Evolutionary conservation across 2,888 invertebrate species (phyloP), one percentile per base, ranked within the genome.

Genomic region (Mactromeris polynyma): DNA sequence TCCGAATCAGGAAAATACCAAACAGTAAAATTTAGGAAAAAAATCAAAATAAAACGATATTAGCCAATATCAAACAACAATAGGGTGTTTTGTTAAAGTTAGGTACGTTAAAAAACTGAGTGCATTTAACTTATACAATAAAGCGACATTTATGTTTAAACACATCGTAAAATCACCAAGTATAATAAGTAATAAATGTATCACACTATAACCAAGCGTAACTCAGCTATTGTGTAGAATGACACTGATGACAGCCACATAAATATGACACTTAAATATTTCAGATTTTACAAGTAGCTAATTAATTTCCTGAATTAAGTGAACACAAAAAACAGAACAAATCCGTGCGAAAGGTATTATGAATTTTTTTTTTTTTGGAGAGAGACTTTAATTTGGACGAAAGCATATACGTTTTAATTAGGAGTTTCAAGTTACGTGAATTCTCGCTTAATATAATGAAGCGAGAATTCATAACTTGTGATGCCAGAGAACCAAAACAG

Each of bases 341-440:
- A 36, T 73, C 73, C 19, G 33, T 33, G 19, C 73, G 73, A 73
- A 73, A 73, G 19, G 31, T 73, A 36, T 73, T 33, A 64, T 64
- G 26, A 64, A 46, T 58, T 58, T 58, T 26, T 58, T 33, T 58
- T 69, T 73, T 73, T 73, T 73, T 73, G 31, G 73, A 36, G 73
- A 73, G 73, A 73, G 73, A 33, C 73, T 36, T 73, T 33, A 73
- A 73, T 73, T 36, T 73, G 73, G 73, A 73, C 73, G 33, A 73
- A 73, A 73, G 33, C 31, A 36, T 33, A 2, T 73, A 73, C 17
- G 33, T 73, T 33, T 73, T 73, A 19, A 26, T 51, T 6, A 6
- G 9, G 26, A 73, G 36, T 36, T 14, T 33, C 73, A 69, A 31
- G 26, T 73, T 14, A 33, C 4, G 14, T 73, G 36, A 73, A 14